A percentile compares a stretch with the other conserved stretches of the same genome.
Conservation (phyloP, 2,888 invertebrate species). For the Diachrysia chrysitis region DNA sequence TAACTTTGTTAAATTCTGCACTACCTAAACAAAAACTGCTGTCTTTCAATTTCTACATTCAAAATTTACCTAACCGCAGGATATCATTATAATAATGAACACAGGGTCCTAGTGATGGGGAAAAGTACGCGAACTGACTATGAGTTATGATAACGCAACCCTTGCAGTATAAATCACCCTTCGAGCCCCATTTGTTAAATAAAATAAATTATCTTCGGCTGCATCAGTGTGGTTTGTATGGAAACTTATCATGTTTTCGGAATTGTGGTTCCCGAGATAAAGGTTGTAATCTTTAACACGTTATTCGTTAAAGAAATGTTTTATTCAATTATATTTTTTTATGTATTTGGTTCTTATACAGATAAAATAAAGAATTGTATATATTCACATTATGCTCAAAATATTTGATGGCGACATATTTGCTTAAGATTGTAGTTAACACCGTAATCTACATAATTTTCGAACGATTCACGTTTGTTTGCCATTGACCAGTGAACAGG, state of each 20-base stretch:
- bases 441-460: too few relatives aligned
- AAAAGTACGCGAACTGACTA: slow-evolving; percentile 35
- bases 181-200: slow-evolving; percentile 39
- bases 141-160: slow-evolving; percentile 43
- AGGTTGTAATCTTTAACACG: neutral
- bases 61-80: neutral
- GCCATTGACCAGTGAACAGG: too few relatives aligned
- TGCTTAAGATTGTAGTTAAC: too few relatives aligned
- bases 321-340: too few relatives aligned
- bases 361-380: too few relatives aligned
- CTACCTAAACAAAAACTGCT: too few relatives aligned
- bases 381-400: too few relatives aligned
- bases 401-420: too few relatives aligned
- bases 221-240: slow-evolving; percentile 13
- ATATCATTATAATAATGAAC: slow-evolving; percentile 42
- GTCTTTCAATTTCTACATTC: neutral
- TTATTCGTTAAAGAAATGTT: neutral
- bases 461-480: too few relatives aligned
- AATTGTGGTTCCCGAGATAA: neutral
- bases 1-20: too few relatives aligned
- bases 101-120: slow-evolving; percentile 32
- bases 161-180: slow-evolving; percentile 40
- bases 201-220: slow-evolving; percentile 34
- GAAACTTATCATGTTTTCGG: neutral
- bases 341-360: too few relatives aligned